phyloP scores from a whole-genome alignment of 92 coral and sea anemone genomes.

The Epizoanthus illoricatus region DNA sequence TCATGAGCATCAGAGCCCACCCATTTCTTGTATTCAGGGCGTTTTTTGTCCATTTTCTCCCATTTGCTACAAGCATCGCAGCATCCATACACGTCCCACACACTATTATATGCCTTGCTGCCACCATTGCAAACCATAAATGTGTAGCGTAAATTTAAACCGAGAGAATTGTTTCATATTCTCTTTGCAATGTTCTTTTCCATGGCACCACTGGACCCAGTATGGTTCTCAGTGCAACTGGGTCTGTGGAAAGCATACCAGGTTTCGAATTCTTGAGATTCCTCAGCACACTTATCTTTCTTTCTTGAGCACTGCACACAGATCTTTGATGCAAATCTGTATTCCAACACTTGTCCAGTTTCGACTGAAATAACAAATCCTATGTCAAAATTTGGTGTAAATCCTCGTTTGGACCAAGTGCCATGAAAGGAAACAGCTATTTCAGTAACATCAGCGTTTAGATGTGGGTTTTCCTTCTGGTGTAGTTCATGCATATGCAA shows the following conservation, averaged over 20 bases:
- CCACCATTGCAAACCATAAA: conserved; percentile 55
- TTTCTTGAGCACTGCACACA: conserved; percentile 19
- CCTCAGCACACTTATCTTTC: conserved; percentile 23
- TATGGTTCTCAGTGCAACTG: conserved; percentile 38
- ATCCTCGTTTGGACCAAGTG: conserved; percentile 52
- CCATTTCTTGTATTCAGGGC: conserved; percentile 44
- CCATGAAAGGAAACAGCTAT: conserved; percentile 46
- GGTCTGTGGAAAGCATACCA: conserved; percentile 31
- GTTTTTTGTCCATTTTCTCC: conserved; percentile 42
- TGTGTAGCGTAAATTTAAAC: conserved; percentile 35
- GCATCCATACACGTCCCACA: conserved; percentile 49
- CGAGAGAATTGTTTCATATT: conserved; percentile 16
- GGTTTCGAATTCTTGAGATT: conserved; percentile 17
- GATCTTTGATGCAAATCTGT: conserved; percentile 34
- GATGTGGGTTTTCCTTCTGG: conserved; percentile 2
- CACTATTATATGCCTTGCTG: conserved; percentile 33
- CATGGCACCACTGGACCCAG: conserved; percentile 48
- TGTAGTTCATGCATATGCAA: conserved; percentile 11
- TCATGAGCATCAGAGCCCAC: conserved; percentile 21
- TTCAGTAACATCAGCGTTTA: conserved; percentile 17
- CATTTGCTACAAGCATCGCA: conserved; percentile 51
- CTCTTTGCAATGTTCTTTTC: conserved; percentile 33
- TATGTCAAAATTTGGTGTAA: conserved; percentile 32
- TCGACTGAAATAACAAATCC: conserved; percentile 41
- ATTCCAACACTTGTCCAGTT: conserved; percentile 43